Evolutionary conservation across 2,113 vertebrate genomes (phyloP), one percentile per base, ranked within the genome.

Genomic region (Catharus fuscescens): DNA sequence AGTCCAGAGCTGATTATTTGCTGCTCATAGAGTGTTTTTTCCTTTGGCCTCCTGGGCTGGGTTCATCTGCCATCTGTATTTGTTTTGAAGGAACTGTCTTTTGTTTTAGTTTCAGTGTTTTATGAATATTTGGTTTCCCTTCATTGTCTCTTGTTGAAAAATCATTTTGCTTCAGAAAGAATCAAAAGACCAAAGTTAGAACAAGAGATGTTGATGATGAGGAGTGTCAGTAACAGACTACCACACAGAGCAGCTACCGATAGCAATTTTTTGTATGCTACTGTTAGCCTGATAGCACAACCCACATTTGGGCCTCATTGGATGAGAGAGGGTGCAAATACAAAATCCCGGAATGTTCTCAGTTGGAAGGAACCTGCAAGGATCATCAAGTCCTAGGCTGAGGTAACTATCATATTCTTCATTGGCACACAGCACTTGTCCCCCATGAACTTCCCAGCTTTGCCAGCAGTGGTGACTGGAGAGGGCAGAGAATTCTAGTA

Each of bases 91-190:
- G n/a, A 86, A 6, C 21, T 69, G 25, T 19, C 17, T 45, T 57
- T 81, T 74, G 20, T 47, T 92, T 82, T 72, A 64, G 34, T 83
- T 86, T 12, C 56, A 61, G 19, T 16, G 48, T 81, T 89, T 50
- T 6, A 4, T 78, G 34, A 88, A 42, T 84, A 94, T 54, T 89
- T 89, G 52, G 25, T 74, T 96, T 74, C 54, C 11, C 11, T 74
- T 81, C 47, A 21, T 54, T 71, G 24, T 88, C 10, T 77, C 18
- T 14, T 36, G 24, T 28, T 89, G 53, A 84, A 83, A 93, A 87
- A 67, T 34, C 14, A n/a, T 71, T 87, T 91, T 89, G 7, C 13
- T 80, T 81, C 32, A n/a, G 32, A 80, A 62, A 18, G 32, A 86
- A n/a, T 56, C 34, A 8, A 40, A 84, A 74, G 29, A 86, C 14